phyloP scores from a whole-genome alignment of 2,797 vertebrate species.

The Hephaestus fuliginosus region DNA sequence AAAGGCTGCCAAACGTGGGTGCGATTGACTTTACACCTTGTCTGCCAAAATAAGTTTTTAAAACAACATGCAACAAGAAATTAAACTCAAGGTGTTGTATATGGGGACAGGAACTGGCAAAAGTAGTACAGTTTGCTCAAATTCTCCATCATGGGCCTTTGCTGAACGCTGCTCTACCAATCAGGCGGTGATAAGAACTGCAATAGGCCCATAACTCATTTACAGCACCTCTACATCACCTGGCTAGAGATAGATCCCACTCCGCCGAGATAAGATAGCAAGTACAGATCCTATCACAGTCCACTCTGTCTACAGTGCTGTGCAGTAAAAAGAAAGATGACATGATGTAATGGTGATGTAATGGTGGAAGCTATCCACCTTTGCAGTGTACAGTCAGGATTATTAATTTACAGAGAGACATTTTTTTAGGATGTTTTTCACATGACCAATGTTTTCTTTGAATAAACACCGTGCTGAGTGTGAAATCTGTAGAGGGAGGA shows the following conservation, averaged over 20 bases:
- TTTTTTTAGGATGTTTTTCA: conserved; percentile 1
- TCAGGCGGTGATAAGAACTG: background rate
- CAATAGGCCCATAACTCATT: background rate
- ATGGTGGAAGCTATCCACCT: background rate
- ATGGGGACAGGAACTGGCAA: no score
- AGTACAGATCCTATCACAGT: background rate
- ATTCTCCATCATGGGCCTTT: background rate
- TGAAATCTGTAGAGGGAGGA: conserved; percentile 2
- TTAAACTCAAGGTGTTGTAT: background rate
- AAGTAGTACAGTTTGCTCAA: background rate
- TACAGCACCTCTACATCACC: background rate
- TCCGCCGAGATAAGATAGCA: no score
- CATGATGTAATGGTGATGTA: background rate
- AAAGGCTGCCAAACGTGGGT: background rate
- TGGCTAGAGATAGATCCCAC: background rate
- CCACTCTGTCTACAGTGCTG: background rate
- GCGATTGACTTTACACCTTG: no score
- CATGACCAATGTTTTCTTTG: conserved; percentile 26
- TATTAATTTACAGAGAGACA: conserved; percentile 18
- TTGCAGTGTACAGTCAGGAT: background rate
- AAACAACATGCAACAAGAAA: background rate
- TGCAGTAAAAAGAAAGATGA: background rate
- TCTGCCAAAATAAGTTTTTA: background rate
- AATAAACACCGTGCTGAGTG: conserved; percentile 1
- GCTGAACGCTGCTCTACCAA: background rate